Base-by-base conservation (phyloP, 2,888 invertebrate genomes). In the Aphidius colemani region DNA sequence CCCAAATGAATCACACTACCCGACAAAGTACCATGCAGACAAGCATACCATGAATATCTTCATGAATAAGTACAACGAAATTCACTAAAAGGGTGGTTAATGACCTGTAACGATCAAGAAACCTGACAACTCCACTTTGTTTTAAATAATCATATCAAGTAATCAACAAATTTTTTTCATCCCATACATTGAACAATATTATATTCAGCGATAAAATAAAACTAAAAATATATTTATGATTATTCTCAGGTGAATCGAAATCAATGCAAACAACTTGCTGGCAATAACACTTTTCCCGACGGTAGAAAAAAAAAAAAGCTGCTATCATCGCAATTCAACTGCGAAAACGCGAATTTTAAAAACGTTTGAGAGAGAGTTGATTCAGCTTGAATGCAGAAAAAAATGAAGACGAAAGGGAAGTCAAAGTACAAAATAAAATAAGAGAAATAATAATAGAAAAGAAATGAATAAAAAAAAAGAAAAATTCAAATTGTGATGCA, bases 211-310 rank as follows among this genome's bases (percentile, higher is more conserved):
- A 30, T 30, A 30, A 30, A 30, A 30, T 30, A 5, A 30, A 2
- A 30, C 30, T 30, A 30, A 30, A 30, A 30, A 5, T 30, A 30
- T 13, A 10, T 10, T 18, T 30, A 56, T 30, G 46, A 30, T 39
- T 13, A 7, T 44, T 45, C 73, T 74, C 72, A 75, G 74, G 74
- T 73, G 72, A 72, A 71, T 72, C 73, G 74, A 78, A 48, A 77
- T 78, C 78, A 78, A 78, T 78, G 78, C 77, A 79, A 79, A 77
- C 77, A 79, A 78, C 74, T 74, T 75, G 76, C 59, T 72, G 72
- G 75, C 76, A 75, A 78, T 79, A 79, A 78, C 77, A 75, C 74
- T 75, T 77, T 75, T 73, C 71, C 74, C 72, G 73, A 30, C 30
- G 30, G 30, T 30, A 30, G 30, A 30, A 30, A 30, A 30, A 74